A percentile compares a stretch with the other conserved stretches of the same genome.
Evolutionary conservation across 2,113 vertebrate species (phyloP).

Genomic region (Hylia prasina): DNA sequence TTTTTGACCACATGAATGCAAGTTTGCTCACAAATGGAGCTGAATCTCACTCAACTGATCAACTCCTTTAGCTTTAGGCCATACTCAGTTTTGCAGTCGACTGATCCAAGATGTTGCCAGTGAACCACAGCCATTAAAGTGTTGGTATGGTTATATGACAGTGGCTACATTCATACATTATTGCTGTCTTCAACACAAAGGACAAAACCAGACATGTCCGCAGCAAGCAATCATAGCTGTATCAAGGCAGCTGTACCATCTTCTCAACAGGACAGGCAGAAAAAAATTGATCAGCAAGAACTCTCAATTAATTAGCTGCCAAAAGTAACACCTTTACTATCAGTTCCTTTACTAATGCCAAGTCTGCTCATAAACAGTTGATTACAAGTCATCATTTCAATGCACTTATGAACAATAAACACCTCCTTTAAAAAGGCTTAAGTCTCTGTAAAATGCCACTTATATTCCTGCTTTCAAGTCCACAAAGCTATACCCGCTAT

Average conservation of each 20-base stretch:
- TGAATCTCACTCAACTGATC: background rate
- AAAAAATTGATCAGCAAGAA: background rate
- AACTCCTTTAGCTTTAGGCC: background rate
- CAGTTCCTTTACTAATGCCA: background rate
- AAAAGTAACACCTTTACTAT: background rate
- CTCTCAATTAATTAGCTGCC: background rate
- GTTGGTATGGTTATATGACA: background rate
- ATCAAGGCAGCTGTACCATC: background rate
- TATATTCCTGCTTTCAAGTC: background rate
- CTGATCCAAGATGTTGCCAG: background rate
- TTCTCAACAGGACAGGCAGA: background rate
- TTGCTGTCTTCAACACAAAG: background rate
- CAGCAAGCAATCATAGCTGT: background rate
- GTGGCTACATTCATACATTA: background rate
- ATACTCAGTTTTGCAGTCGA: background rate
- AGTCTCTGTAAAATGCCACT: background rate
- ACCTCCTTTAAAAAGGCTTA: background rate
- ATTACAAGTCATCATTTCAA: background rate
- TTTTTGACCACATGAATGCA: background rate
- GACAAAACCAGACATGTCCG: background rate
- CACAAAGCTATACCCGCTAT: background rate
- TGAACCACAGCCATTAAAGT: background rate
- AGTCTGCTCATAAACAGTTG: background rate
- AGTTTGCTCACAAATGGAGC: background rate
- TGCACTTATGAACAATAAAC: fast-evolving